These are phyloP conservation scores for Phalera bucephala DNA, from an alignment of 2,888 invertebrate species.

Conservation along the genomic window DNA sequence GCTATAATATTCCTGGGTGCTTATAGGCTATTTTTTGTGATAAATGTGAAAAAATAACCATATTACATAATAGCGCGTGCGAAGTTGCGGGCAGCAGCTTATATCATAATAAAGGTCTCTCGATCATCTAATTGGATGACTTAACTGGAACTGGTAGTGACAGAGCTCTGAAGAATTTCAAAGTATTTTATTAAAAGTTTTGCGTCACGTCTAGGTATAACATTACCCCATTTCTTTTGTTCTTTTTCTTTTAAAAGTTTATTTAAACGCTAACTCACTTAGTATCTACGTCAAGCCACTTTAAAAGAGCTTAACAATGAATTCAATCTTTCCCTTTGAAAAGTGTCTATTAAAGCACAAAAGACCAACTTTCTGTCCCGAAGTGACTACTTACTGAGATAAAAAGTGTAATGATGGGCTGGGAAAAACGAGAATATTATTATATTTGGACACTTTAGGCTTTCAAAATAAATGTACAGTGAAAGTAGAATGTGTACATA, in stretches of 20 bases:
- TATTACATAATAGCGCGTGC: background rate
- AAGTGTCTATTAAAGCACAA: slow-evolving; percentile 44
- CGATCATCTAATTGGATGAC: too few species aligned
- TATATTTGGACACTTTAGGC: background rate
- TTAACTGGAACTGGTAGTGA: slow-evolving; percentile 26
- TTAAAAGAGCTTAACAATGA: slow-evolving; percentile 46
- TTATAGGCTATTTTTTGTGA: too few species aligned
- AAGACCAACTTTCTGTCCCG: slow-evolving; percentile 34
- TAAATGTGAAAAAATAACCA: background rate
- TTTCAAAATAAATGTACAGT: background rate
- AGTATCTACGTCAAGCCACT: slow-evolving; percentile 48
- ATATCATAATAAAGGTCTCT: too few species aligned
- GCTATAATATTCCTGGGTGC: too few species aligned
- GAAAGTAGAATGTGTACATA: background rate
- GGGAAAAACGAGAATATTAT: slow-evolving; percentile 27
- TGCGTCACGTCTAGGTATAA: slow-evolving; percentile 46
- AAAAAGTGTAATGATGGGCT: slow-evolving; percentile 27
- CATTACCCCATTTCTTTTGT: slow-evolving; percentile 39
- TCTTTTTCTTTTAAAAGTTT: slow-evolving; percentile 41
- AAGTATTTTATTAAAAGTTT: slow-evolving; percentile 55
- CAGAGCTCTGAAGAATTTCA: slow-evolving; percentile 40
- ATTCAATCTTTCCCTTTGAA: slow-evolving; percentile 46
- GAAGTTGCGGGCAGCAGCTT: too few species aligned
- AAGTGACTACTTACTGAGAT: slow-evolving; percentile 33
- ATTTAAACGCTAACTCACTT: slow-evolving; percentile 46